A percentile compares a stretch with the other conserved stretches of the same genome.
Conservation (phyloP, 2,113 vertebrate genomes). For the Dolichallabes microphthalmus region DNA sequence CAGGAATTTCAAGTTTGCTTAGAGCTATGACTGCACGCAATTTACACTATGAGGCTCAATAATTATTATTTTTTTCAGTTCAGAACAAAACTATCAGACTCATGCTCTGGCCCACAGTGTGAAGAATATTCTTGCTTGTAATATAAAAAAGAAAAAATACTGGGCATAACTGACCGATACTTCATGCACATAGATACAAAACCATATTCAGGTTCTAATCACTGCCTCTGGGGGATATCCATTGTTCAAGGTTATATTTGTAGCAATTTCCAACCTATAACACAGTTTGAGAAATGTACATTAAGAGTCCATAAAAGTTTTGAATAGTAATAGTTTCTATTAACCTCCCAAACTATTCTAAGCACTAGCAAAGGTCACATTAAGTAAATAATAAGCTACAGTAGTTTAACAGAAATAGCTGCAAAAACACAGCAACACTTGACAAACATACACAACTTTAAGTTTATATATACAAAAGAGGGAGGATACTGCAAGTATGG, state of each 20-base stretch:
- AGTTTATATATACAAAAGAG: neutral
- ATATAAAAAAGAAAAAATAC: neutral
- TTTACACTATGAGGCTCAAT: neutral
- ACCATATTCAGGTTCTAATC: neutral
- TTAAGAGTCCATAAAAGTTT: neutral
- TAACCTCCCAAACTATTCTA: neutral
- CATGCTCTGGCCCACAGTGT: neutral
- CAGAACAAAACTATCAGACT: neutral
- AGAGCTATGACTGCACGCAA: neutral
- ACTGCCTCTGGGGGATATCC: neutral
- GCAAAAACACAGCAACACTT: neutral
- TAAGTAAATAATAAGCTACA: neutral
- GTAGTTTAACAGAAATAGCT: neutral
- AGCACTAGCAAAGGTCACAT: neutral
- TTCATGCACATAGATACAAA: neutral
- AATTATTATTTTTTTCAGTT: neutral
- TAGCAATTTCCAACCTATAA: neutral
- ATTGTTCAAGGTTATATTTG: neutral
- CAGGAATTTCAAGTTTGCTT: neutral
- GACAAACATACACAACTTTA: neutral
- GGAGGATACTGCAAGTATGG: neutral
- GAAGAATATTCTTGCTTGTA: neutral
- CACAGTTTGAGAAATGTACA: neutral
- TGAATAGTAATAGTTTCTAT: neutral
- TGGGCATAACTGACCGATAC: neutral